Evolutionary conservation across 2,797 vertebrate genomes (phyloP), one percentile per base, ranked within the genome.

Genomic region (Myotis findleyi): DNA sequence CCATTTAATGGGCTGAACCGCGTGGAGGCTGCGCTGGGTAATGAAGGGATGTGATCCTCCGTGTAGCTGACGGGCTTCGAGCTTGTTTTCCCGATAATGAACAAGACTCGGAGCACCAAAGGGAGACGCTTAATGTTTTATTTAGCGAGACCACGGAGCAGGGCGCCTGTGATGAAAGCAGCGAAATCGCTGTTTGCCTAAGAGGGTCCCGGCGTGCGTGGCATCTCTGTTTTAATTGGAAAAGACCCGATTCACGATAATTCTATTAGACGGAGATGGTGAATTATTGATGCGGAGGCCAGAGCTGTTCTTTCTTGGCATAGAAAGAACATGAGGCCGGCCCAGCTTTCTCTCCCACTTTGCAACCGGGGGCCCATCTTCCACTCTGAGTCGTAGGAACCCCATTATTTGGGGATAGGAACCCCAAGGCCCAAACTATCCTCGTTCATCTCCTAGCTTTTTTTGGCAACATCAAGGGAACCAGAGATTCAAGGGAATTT

Each of bases 81-180:
- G 47, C 30, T 95, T 95, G 71, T 97, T 69, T 59, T 53, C 51
- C 41, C 38, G 21, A 1, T 72, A 86, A 53, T 33, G 80, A 97
- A 93, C 92, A 6, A 89, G 51, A 83, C 2, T 3, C 0, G 23
- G 25, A 91, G 64, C 12, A 96, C 66, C 47, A 94, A 93, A 96
- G 10, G 18, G 72, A 68, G 88, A 75, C 13, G 0, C 30, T 14
- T 6, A 18, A 27, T 81, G 14, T 97, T 97, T 97, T 21, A 92
- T 96, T 94, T 53, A 89, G 6, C 0, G 71, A 94, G 44, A 51
- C 30, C 36, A 1, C 18, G 2, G 18, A 38, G 81, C 21, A 3
- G 72, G 51, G 47, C 0, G 49, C 36, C 2, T 79, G 94, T 73
- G 51, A 96, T 93, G 80, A 84, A 27, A 95, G 47, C 0, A 16